Conservation (phyloP, 2,113 vertebrate species). For the Lates calcarifer region DNA sequence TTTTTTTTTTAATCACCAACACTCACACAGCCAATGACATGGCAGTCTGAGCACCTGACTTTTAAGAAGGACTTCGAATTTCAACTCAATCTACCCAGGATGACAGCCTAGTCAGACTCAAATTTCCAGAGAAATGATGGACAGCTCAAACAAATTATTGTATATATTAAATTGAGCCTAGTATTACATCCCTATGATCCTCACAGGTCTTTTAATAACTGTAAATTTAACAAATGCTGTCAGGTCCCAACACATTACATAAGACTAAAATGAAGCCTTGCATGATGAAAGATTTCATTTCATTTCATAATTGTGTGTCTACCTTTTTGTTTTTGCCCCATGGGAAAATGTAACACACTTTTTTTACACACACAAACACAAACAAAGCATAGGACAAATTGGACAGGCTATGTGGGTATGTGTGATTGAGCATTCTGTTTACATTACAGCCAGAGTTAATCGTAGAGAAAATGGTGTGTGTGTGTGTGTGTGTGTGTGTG, state of each 20-base stretch:
- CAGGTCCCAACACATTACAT: slow-evolving; percentile 7
- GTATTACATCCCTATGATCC: slow-evolving; percentile 22
- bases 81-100: slow-evolving; percentile 23
- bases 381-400: slow-evolving; percentile 2
- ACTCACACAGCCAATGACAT: slow-evolving; percentile 12
- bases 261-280: slow-evolving; percentile 13
- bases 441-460: slow-evolving; percentile 50
- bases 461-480: slow-evolving; percentile 14
- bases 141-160: slow-evolving; percentile 19
- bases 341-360: neutral
- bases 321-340: neutral
- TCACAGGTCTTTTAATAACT: slow-evolving; percentile 14
- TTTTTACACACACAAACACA: neutral
- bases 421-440: slow-evolving; percentile 50
- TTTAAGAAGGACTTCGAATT: slow-evolving; percentile 23
- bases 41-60: slow-evolving; percentile 3
- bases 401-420: neutral
- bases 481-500: neutral
- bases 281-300: slow-evolving; percentile 24
- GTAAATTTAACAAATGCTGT: slow-evolving; percentile 1
- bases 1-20: slow-evolving; percentile 5
- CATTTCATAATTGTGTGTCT: slow-evolving; percentile 9
- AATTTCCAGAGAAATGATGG: slow-evolving; percentile 36
- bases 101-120: neutral
- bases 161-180: slow-evolving; percentile 7